Evolutionary conservation across 1,140 invertebrate species (phyloP), one percentile per base, ranked within the genome.

Genomic region (Ceratosolen solmsi): DNA sequence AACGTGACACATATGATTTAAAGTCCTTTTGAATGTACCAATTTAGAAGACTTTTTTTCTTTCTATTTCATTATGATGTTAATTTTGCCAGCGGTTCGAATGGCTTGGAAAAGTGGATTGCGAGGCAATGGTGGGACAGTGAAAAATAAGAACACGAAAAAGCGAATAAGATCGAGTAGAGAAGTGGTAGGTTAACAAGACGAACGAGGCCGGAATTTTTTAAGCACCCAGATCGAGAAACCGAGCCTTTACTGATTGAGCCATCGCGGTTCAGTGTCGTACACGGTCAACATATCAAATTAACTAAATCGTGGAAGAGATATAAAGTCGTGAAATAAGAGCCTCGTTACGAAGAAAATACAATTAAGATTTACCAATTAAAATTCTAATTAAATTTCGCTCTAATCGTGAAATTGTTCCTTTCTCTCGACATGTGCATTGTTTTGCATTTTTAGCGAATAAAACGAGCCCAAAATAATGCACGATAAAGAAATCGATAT

Each of bases 11-110:
- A 3, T 22, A 22, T 11, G 5, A 22, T 22, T 54, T 54, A 54
- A 54, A 4, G 51, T 22, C 51, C 51, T 22, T 54, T 54, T 22
- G 13, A 46, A 13, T 5, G 5, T 46, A 5, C 41, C 9, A 54
- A 7, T 36, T n/a, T 36, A 36, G 27, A 65, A 33, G 15, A 33
- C 25, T 65, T 17, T 17, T 65, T 5, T 25, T 2, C 13, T 22
- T 36, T 65, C 27, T 65, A 65, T 36, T 65, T 33, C 25, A 65
- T 65, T 65, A 5, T 36, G 17, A 36, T 65, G 60, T 65, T 65
- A 65, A 65, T 60, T 60, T 27, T 15, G 20, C 22, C n/a, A n/a
- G n/a, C n/a, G n/a, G n/a, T n/a, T n/a, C n/a, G n/a, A n/a, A n/a
- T n/a, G n/a, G n/a, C n/a, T n/a, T n/a, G n/a, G n/a, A 22, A 46